phyloP scores from a whole-genome alignment of 2,113 vertebrate genomes.

The Tauraco erythrolophus region DNA sequence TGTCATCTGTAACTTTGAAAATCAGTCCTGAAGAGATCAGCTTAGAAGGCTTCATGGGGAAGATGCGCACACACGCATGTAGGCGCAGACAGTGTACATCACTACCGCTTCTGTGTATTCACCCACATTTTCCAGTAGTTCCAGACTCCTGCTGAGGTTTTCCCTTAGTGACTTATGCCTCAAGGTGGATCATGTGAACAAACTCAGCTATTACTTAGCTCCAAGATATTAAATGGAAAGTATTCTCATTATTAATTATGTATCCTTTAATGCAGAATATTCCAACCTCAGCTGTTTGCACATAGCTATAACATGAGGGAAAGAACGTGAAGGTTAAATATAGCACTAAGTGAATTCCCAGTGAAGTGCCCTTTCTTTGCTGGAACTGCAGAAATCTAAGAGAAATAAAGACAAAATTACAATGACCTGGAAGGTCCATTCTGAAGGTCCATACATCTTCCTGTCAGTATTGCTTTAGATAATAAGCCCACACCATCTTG shows the following conservation, averaged over 20 bases:
- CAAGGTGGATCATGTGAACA: not conserved
- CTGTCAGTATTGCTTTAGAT: not conserved
- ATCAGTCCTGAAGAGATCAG: not conserved
- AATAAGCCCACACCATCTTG: not conserved
- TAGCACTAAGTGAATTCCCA: not conserved
- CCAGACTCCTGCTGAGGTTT: not conserved
- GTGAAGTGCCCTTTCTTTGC: not conserved
- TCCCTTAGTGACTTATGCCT: not conserved
- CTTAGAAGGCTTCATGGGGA: not conserved
- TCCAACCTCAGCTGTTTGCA: not conserved
- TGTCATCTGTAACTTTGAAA: not conserved
- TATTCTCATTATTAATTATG: not conserved
- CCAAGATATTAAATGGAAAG: not conserved
- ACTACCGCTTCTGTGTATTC: not conserved
- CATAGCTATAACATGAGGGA: not conserved
- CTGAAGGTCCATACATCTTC: not conserved
- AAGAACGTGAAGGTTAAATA: not conserved
- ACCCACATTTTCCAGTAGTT: not conserved
- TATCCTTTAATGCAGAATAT: not conserved
- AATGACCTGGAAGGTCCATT: not conserved
- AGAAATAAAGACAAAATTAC: not conserved
- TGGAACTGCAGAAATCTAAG: not conserved
- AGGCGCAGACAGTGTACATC: not conserved
- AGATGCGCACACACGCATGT: not conserved
- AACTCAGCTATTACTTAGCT: not conserved